Evolutionary conservation across 2,797 vertebrate genomes (phyloP).

Genomic region (Tachyglossus aculeatus): DNA sequence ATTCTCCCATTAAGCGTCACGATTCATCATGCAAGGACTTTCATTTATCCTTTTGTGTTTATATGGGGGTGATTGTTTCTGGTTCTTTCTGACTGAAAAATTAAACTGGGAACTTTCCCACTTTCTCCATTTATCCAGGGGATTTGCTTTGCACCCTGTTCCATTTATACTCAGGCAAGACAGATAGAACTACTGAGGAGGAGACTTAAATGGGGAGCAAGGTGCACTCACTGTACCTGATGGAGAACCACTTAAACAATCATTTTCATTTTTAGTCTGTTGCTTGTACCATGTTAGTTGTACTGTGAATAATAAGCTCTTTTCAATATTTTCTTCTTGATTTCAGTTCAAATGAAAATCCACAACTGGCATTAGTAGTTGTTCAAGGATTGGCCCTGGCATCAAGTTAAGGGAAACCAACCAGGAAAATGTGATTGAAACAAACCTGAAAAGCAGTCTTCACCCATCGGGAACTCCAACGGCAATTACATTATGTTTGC

Average conservation of each 20-base stretch:
- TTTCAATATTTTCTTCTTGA: neutral
- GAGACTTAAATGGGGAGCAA: neutral
- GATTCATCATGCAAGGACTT: too few relatives aligned
- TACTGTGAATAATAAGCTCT: neutral
- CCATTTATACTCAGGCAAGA: too few relatives aligned
- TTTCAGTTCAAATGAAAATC: neutral
- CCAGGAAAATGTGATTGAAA: neutral
- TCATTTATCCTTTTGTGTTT: too few relatives aligned
- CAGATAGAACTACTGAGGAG: too few relatives aligned
- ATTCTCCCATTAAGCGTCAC: too few relatives aligned
- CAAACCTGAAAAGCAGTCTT: neutral
- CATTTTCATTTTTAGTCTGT: conserved; percentile 1
- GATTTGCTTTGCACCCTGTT: too few relatives aligned
- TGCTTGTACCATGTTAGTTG: conserved; percentile 13
- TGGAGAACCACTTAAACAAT: neutral
- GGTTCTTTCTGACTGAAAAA: too few relatives aligned
- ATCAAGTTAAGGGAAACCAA: conserved; percentile 7
- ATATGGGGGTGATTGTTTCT: too few relatives aligned
- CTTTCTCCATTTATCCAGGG: too few relatives aligned
- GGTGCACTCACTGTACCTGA: neutral
- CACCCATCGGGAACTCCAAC: neutral
- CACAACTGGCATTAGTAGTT: neutral
- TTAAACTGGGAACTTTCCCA: too few relatives aligned
- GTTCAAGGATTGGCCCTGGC: neutral
- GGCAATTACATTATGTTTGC: neutral